These are phyloP conservation scores for Aythya fuligula DNA, from an alignment of 2,797 vertebrate species.

Conservation along the genomic window DNA sequence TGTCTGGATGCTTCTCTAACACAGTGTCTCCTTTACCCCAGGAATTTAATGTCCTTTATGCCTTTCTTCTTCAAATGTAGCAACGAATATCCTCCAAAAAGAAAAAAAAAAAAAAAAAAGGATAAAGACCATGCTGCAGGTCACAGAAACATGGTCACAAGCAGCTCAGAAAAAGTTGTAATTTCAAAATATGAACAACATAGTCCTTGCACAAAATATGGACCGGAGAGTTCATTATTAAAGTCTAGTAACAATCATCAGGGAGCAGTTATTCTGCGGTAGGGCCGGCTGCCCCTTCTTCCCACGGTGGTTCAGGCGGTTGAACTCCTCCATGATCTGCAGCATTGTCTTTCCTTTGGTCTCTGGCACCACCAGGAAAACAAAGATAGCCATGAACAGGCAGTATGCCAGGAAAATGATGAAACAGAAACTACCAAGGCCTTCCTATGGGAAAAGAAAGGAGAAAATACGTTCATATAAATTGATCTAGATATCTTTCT, in stretches of 20 bases:
- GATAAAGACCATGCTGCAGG: neutral
- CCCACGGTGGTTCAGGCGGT: slow-evolving; percentile 49
- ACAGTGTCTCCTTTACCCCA: neutral
- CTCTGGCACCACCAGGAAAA: slow-evolving; percentile 71
- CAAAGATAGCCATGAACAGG: slow-evolving; percentile 45
- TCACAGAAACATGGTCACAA: neutral
- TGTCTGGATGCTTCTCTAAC: neutral
- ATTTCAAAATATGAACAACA: too few species aligned
- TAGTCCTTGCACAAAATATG: neutral
- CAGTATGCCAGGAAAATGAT: slow-evolving; percentile 67
- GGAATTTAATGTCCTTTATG: neutral
- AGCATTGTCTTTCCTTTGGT: slow-evolving; percentile 74
- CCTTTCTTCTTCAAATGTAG: neutral
- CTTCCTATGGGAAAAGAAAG: slow-evolving; percentile 70
- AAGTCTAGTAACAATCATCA: slow-evolving; percentile 23
- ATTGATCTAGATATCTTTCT: neutral
- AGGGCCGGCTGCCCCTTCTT: neutral
- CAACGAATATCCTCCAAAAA: neutral
- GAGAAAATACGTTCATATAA: neutral
- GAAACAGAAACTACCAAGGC: slow-evolving; percentile 80
- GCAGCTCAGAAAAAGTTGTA: neutral
- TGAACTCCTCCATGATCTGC: slow-evolving; percentile 72
- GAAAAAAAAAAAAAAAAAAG: neutral
- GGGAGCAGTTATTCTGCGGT: neutral
- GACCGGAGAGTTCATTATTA: neutral